Evolutionary conservation across 1,140 invertebrate species (phyloP), one percentile per base, ranked within the genome.

Genomic region (Lasaia peninsularis): DNA sequence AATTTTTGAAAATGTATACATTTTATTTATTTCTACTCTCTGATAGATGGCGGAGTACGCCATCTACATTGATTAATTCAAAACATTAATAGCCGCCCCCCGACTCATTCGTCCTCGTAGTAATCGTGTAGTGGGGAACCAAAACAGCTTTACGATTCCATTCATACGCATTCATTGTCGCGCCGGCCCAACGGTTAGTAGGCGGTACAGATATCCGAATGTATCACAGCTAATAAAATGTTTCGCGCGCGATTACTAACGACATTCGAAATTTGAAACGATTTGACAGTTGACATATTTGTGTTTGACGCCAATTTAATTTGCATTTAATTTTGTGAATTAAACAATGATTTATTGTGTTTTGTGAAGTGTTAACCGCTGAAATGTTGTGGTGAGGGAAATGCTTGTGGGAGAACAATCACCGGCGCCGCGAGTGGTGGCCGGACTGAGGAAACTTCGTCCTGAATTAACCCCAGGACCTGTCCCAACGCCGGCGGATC

Each of bases 351-450:
- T 62, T 71, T 69, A 49, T 65, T 24, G 58, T 69, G 71, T 53
- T 68, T 71, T 61, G 75, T 75, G 71, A 62, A 78, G 80, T 79
- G 79, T 72, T 79, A 75, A 62, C 63, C 69, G 52, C 62, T 80
- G 73, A 70, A 62, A 84, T 84, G 75, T 78, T 78, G 73, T 83
- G 71, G 66, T 79, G 75, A 79, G 56, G 74, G 80, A 68, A 67
- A 88, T 88, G 85, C 81, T 88, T 67, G 80, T 88, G 71, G 81
- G 85, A 21, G 85, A 88, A 68, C 85, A 83, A 63, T 82, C 85
- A 56, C 82, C 82, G 80, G 85, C 85, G 64, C 85, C 85, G 59
- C 80, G 85, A 52, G 85, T 88, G 85, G 85, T 88, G 77, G 85
- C 83, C 78, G 85, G 85, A 58, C 69, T 88, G 61, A 78, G 81